Evolutionary conservation across 2,888 invertebrate species (phyloP).

Genomic region (Celastrina argiolus): DNA sequence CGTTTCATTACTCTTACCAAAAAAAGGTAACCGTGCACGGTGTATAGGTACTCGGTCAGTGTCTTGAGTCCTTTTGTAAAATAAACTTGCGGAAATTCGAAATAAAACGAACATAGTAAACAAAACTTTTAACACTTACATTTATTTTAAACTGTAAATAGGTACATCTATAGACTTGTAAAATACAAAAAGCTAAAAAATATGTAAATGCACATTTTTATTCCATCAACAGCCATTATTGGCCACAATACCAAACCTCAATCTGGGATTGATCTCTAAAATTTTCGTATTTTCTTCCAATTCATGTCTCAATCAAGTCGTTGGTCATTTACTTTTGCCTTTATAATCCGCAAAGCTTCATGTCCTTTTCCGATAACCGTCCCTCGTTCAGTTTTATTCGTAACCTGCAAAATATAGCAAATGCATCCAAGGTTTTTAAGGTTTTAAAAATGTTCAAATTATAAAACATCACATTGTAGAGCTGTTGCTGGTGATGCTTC

Average conservation of each 20-base stretch:
- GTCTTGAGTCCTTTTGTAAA: too few relatives aligned
- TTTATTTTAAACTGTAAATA: not conserved
- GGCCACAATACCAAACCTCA: not conserved
- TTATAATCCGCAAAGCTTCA: conserved; percentile 46
- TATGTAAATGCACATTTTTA: too few relatives aligned
- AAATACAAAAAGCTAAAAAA: not conserved
- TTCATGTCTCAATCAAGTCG: not conserved
- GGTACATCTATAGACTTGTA: not conserved
- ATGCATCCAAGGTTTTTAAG: too few relatives aligned
- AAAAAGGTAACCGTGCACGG: too few relatives aligned
- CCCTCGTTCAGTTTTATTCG: conserved; percentile 74
- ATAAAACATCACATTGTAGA: not conserved
- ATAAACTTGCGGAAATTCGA: not conserved
- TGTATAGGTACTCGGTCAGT: too few relatives aligned
- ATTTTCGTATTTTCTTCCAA: not conserved
- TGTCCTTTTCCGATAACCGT: conserved; percentile 56
- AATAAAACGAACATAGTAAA: not conserved
- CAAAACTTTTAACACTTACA: not conserved
- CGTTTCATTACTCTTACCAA: too few relatives aligned
- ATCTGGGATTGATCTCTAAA: not conserved
- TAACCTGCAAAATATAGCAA: conserved; percentile 53
- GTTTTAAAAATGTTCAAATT: conserved; percentile 4
- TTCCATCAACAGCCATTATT: too few relatives aligned
- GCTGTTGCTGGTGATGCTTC: too few relatives aligned
- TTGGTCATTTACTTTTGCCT: not conserved